Evolutionary conservation across 2,888 invertebrate species (phyloP).

Genomic region (Cheilosia pagana): DNA sequence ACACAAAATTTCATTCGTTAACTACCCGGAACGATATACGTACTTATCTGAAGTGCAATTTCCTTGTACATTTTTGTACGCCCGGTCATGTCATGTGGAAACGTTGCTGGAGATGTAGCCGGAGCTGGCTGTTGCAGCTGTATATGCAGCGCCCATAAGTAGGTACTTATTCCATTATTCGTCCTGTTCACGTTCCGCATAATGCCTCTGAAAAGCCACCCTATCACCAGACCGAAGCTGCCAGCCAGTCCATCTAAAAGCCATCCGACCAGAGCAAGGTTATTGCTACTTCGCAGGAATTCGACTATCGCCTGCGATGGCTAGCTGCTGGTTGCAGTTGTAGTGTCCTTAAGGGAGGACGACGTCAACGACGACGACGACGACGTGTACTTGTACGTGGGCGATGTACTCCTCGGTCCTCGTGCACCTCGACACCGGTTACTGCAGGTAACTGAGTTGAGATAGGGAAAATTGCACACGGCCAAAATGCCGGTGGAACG

Average conservation of each 20-base stretch:
- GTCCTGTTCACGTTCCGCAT: slow-evolving; percentile 74
- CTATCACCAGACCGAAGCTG: slow-evolving; percentile 49
- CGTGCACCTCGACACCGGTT: slow-evolving; percentile 55
- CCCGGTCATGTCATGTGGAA: slow-evolving; percentile 72
- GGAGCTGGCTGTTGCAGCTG: slow-evolving; percentile 38
- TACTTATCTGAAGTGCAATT: slow-evolving; percentile 77
- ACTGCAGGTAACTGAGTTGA: slow-evolving; percentile 70
- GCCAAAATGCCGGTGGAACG: slow-evolving; percentile 61
- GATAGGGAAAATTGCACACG: slow-evolving; percentile 57
- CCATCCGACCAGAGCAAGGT: slow-evolving; percentile 45
- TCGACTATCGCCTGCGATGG: slow-evolving; percentile 53
- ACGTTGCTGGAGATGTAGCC: slow-evolving; percentile 29
- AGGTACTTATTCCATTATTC: slow-evolving; percentile 75
- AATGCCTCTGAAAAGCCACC: slow-evolving; percentile 69
- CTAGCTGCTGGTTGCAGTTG: slow-evolving; percentile 17
- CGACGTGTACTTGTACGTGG: slow-evolving; percentile 26
- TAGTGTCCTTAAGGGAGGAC: slow-evolving; percentile 51
- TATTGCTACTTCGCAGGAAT: slow-evolving; percentile 57
- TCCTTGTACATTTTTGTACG: slow-evolving; percentile 76
- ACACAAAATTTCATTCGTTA: slow-evolving; percentile 76
- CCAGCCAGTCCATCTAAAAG: slow-evolving; percentile 42
- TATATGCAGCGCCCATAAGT: slow-evolving; percentile 70
- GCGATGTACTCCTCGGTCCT: slow-evolving; percentile 26
- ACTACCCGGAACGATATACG: slow-evolving; percentile 77
- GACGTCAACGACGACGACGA: background rate